phyloP scores from a whole-genome alignment of 2,113 vertebrate species.

The Recurvirostra avosetta region DNA sequence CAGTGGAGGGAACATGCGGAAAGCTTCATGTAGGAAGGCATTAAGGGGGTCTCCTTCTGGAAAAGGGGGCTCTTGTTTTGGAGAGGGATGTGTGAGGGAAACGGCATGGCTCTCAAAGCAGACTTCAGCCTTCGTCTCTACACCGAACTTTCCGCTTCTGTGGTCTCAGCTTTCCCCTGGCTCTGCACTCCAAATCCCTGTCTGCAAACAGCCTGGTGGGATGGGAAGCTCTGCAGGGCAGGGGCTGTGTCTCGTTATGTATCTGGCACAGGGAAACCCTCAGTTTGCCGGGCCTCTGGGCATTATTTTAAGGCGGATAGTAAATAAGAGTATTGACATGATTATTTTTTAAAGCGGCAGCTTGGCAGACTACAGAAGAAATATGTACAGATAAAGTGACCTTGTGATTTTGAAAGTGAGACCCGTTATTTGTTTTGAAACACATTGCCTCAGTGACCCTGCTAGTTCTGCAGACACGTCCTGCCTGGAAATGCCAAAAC shows the following conservation, averaged over 20 bases:
- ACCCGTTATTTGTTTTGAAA: slow-evolving; percentile 40
- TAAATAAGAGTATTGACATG: not conserved
- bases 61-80: not conserved
- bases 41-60: not conserved
- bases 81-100: rapidly evolving
- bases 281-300: not conserved
- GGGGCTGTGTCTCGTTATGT: not conserved
- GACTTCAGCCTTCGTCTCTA: not conserved
- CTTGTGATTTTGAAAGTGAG: slow-evolving; percentile 42
- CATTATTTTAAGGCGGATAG: not conserved
- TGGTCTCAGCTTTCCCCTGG: not conserved
- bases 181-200: not conserved
- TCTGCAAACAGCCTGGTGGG: not conserved
- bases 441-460: slow-evolving; percentile 35
- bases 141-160: not conserved
- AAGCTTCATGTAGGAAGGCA: not conserved
- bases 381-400: slow-evolving; percentile 17
- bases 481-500: slow-evolving; percentile 46
- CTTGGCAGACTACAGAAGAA: slow-evolving; percentile 14
- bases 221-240: not conserved
- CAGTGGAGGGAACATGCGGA: not conserved
- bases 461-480: slow-evolving; percentile 1
- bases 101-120: not conserved
- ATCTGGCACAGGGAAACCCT: not conserved
- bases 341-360: not conserved